A percentile compares a stretch with the other conserved stretches of the same genome.
These are phyloP conservation scores for Andricus grossulariae DNA, from an alignment of 1,140 invertebrate species.

Conservation along the genomic window DNA sequence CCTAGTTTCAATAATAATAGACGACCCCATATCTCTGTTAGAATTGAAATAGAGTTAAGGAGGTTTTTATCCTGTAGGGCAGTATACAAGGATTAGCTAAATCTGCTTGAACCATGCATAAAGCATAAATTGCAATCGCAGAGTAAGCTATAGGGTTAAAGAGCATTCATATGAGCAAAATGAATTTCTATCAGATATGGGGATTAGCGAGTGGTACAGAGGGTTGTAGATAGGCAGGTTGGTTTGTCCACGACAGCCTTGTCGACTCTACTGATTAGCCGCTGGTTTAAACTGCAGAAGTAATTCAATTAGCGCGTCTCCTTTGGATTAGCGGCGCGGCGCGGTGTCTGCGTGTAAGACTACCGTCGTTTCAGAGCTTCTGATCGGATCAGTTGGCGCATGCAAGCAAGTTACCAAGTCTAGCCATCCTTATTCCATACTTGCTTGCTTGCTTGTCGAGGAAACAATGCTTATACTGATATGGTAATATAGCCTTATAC, in stretches of 20 bases:
- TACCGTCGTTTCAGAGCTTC: slow-evolving; percentile 12
- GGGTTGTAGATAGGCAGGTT: slow-evolving; percentile 16
- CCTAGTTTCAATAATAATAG: too few species aligned
- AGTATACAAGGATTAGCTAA: too few species aligned
- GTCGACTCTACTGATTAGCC: not conserved
- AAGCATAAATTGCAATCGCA: not conserved
- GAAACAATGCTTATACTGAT: slow-evolving; percentile 29
- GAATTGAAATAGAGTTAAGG: too few species aligned
- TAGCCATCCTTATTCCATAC: not conserved
- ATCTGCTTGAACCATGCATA: too few species aligned
- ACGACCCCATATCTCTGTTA: too few species aligned
- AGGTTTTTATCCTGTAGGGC: too few species aligned
- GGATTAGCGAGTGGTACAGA: not conserved
- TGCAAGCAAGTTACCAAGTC: not conserved
- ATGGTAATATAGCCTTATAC: slow-evolving; percentile 18
- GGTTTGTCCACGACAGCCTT: slow-evolving; percentile 9
- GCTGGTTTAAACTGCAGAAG: slow-evolving; percentile 8
- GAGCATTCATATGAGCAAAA: not conserved
- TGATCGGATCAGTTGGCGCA: slow-evolving; percentile 29
- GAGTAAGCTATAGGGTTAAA: not conserved
- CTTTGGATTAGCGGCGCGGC: slow-evolving; percentile 23
- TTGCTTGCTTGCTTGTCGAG: not conserved
- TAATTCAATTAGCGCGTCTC: slow-evolving; percentile 25
- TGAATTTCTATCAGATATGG: slow-evolving; percentile 3
- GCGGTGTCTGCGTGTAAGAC: slow-evolving; percentile 5